These are phyloP conservation scores for Sylvilagus floridanus DNA, from an alignment of 2,797 vertebrate genomes.

Conservation along the genomic window DNA sequence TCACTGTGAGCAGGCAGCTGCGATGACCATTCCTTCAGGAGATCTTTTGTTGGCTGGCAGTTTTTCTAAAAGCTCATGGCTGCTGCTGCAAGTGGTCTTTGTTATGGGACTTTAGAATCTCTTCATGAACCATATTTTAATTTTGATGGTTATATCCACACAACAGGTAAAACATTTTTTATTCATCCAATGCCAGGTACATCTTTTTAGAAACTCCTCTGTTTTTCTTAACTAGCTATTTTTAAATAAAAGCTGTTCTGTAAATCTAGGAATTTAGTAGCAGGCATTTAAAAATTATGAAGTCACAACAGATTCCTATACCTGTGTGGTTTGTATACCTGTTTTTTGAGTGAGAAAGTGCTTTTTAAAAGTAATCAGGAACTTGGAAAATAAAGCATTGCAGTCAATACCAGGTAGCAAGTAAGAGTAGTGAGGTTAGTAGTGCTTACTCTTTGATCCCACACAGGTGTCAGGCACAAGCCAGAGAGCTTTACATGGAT, in stretches of 20 bases:
- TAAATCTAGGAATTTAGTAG: constrained; percentile 22
- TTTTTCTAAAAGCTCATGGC: constrained; percentile 66
- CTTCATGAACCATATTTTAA: constrained; percentile 50
- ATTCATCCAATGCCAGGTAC: not conserved
- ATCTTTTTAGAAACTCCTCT: constrained; percentile 19
- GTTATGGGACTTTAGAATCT: constrained; percentile 65
- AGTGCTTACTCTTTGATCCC: not conserved
- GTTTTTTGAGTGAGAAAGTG: constrained; percentile 31
- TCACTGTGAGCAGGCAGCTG: constrained; percentile 66
- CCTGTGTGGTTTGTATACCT: not conserved
- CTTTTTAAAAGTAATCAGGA: constrained; percentile 33
- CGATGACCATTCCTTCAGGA: constrained; percentile 40
- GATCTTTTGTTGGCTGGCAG: constrained; percentile 62
- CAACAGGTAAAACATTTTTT: constrained; percentile 55
- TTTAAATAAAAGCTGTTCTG: constrained; percentile 31
- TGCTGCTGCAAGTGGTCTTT: constrained; percentile 61
- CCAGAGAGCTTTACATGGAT: not conserved
- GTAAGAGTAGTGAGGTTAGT: not conserved
- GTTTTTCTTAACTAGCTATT: constrained; percentile 21
- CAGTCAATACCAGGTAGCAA: not conserved
- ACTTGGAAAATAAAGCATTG: constrained; percentile 19
- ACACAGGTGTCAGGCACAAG: not conserved
- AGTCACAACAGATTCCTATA: constrained; percentile 37
- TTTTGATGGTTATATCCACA: constrained; percentile 2
- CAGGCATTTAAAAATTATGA: constrained; percentile 65